Conservation (phyloP, 2,888 invertebrate species). For the Prosopocoilus inquinatus region DNA sequence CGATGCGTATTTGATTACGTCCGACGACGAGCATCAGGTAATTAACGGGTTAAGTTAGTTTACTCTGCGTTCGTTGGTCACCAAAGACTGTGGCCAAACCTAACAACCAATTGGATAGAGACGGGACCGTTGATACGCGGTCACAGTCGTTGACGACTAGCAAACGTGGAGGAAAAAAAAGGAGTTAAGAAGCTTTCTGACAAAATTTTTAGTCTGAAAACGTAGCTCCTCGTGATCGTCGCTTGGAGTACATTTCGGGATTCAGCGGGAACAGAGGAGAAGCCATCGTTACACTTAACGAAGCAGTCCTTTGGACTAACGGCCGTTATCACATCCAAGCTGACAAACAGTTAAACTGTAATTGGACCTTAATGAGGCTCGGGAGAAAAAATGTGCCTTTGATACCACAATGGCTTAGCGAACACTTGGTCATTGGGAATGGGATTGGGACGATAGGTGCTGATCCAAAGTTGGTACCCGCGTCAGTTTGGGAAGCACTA, state of each 20-base stretch:
- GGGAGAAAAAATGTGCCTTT: conserved; percentile 62
- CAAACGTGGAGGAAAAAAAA: too few species aligned
- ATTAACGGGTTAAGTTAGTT: too few species aligned
- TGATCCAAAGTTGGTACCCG: conserved; percentile 71
- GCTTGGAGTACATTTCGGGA: conserved; percentile 76
- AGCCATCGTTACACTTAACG: conserved; percentile 64
- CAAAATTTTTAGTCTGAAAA: conserved; percentile 66
- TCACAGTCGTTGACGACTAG: too few species aligned
- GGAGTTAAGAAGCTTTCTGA: too few species aligned
- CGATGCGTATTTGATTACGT: conserved; percentile 75
- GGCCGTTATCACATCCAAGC: conserved; percentile 82
- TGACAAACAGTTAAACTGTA: conserved; percentile 76
- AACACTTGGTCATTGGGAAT: conserved; percentile 39
- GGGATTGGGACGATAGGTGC: conserved; percentile 65
- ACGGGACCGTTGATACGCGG: too few species aligned
- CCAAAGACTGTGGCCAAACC: too few species aligned
- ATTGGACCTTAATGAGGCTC: conserved; percentile 85
- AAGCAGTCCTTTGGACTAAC: conserved; percentile 88
- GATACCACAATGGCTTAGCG: conserved; percentile 68
- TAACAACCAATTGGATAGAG: too few species aligned
- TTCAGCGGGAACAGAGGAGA: conserved; percentile 76
- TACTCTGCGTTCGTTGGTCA: too few species aligned
- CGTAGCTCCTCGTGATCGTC: conserved; percentile 71
- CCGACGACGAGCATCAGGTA: conserved; percentile 80
- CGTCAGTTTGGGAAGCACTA: conserved; percentile 64